Percentiles rank a stretch among this genome's conserved stretches.
Evolutionary conservation across 2,888 invertebrate species (phyloP).

Genomic region (Eupithecia subumbrata): DNA sequence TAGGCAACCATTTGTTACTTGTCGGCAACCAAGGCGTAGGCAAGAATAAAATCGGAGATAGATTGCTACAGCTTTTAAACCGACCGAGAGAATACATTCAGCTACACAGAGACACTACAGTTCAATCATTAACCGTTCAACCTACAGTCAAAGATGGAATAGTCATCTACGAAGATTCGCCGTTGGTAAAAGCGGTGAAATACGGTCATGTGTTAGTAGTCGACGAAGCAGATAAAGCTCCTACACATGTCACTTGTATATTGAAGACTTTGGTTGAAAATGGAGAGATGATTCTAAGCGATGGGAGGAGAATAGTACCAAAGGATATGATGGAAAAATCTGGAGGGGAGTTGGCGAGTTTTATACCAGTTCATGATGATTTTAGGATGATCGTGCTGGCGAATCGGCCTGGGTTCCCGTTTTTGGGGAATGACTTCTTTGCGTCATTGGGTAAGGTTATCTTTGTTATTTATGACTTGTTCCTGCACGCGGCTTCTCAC

Average conservation of each 20-base stretch:
- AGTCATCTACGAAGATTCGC: constrained; percentile 96
- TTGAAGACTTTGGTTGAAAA: constrained; percentile 97
- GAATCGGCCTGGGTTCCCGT: constrained; percentile 98
- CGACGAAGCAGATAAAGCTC: constrained; percentile 99
- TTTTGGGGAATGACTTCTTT: constrained; percentile 98
- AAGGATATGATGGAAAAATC: constrained; percentile 73
- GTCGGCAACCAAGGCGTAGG: constrained; percentile 99
- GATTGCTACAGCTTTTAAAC: constrained; percentile 93
- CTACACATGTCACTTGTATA: constrained; percentile 98
- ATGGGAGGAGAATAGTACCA: constrained; percentile 94
- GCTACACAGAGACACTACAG: constrained; percentile 96
- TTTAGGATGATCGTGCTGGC: constrained; percentile 97
- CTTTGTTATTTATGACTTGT: too few relatives aligned
- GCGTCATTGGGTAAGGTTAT: constrained; percentile 87
- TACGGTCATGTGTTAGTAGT: constrained; percentile 95
- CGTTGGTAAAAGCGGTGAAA: constrained; percentile 95
- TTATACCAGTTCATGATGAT: constrained; percentile 94
- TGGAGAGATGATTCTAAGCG: constrained; percentile 97
- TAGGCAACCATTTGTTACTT: constrained; percentile 95
- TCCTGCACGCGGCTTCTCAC: too few relatives aligned
- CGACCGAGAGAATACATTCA: constrained; percentile 97
- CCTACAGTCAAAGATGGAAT: constrained; percentile 95
- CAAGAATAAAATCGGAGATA: constrained; percentile 97
- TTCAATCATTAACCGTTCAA: constrained; percentile 96
- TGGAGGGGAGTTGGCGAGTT: constrained; percentile 71